phyloP scores from a whole-genome alignment of 2,797 vertebrate species.

The Holocentrus rufus region DNA sequence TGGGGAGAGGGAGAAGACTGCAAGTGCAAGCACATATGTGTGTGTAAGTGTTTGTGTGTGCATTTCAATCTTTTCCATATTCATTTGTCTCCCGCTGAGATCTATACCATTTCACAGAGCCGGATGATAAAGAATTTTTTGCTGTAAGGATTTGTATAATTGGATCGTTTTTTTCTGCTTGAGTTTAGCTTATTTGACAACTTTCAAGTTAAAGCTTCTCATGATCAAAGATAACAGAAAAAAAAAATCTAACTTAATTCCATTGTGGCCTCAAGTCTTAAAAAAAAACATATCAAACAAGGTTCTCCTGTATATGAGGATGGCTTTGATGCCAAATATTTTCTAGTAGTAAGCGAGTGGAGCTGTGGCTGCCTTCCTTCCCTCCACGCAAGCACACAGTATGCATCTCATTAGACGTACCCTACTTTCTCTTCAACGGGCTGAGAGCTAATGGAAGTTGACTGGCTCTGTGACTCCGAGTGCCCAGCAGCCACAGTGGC shows the following conservation, averaged over 20 bases:
- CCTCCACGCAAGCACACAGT: constrained; percentile 31
- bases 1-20: too few relatives aligned
- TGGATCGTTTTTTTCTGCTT: too few relatives aligned
- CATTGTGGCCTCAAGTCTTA: background rate
- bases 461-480: constrained; percentile 49
- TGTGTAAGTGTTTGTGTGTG: constrained; percentile 7
- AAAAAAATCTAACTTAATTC: background rate
- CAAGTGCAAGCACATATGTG: background rate
- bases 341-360: background rate
- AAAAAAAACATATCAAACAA: background rate
- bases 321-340: background rate
- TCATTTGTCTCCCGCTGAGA: background rate
- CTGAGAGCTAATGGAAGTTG: constrained; percentile 55
- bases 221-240: too few relatives aligned
- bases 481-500: constrained; percentile 41
- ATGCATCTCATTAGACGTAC: constrained; percentile 53
- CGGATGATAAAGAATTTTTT: too few relatives aligned
- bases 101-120: background rate
- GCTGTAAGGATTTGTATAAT: too few relatives aligned
- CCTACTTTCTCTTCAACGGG: constrained; percentile 44
- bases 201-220: background rate
- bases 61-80: background rate
- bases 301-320: background rate
- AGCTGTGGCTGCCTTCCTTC: constrained; percentile 25
- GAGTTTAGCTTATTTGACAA: background rate